Evolutionary conservation across 2,113 vertebrate species (phyloP).

Genomic region (Gadus chalcogrammus): DNA sequence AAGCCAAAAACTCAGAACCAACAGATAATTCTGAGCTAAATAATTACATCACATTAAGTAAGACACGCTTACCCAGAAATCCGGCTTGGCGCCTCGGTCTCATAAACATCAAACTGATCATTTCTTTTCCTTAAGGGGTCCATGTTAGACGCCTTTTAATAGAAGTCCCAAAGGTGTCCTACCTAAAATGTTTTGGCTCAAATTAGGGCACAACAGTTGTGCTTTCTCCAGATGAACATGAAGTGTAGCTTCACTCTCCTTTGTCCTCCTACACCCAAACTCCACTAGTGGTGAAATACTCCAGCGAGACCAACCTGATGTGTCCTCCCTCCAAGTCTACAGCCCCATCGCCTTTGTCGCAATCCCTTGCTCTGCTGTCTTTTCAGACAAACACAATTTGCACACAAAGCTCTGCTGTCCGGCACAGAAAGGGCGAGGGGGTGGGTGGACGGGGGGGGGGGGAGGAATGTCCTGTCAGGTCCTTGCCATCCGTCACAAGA

Average conservation of each 20-base stretch:
- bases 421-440: too few relatives aligned
- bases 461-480: conserved; percentile 41
- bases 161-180: not conserved
- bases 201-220: too few relatives aligned
- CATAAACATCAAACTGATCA: conserved; percentile 55
- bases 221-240: too few relatives aligned
- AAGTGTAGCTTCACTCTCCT: too few relatives aligned
- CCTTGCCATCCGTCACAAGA: conserved; percentile 30
- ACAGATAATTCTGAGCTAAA: not conserved
- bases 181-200: not conserved
- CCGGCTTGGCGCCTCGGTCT: conserved; percentile 53
- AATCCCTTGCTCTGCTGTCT: conserved; percentile 22
- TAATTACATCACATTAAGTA: not conserved
- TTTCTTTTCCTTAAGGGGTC: conserved; percentile 18
- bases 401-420: conserved; percentile 29
- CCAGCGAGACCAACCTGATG: conserved; percentile 1
- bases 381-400: conserved; percentile 30
- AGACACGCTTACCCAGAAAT: conserved; percentile 54
- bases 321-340: conserved; percentile 14
- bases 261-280: not conserved
- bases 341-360: conserved; percentile 33
- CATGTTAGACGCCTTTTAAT: conserved; percentile 30
- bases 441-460: conserved; percentile 28
- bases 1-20: not conserved
- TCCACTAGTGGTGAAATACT: conserved; percentile 3